Evolutionary conservation across 2,113 vertebrate species (phyloP).

Genomic region (Shinisaurus crocodilurus): DNA sequence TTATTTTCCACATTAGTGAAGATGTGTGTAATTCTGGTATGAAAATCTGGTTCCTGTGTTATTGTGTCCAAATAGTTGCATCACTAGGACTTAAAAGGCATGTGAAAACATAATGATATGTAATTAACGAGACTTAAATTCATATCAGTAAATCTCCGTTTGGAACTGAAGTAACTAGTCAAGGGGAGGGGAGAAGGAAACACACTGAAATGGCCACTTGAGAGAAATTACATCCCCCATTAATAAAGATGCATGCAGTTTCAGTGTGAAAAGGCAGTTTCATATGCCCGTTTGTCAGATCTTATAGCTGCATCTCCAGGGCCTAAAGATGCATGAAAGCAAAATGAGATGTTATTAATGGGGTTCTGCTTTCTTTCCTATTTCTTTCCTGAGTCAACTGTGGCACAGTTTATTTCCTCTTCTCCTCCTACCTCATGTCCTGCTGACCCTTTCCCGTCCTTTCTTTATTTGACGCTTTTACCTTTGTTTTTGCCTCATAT

Average conservation of each 20-base stretch:
- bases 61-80: constrained; percentile 32
- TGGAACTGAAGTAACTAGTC: constrained; percentile 28
- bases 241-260: background rate
- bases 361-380: background rate
- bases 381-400: too few relatives aligned
- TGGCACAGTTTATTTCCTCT: too few relatives aligned
- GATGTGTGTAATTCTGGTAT: constrained; percentile 17
- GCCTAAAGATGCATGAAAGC: background rate
- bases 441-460: too few relatives aligned
- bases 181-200: background rate
- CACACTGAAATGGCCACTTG: background rate
- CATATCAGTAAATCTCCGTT: constrained; percentile 13
- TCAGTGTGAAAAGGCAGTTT: background rate
- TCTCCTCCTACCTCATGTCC: too few relatives aligned
- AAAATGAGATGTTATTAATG: constrained; percentile 3
- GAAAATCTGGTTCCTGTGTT: constrained; percentile 35
- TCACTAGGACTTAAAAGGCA: constrained; percentile 15
- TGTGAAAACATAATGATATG: constrained; percentile 30
- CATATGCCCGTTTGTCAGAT: background rate
- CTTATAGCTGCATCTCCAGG: background rate
- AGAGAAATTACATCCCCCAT: background rate
- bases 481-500: too few relatives aligned
- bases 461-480: too few relatives aligned
- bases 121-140: constrained; percentile 51
- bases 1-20: constrained; percentile 25